Evolutionary conservation across 2,797 vertebrate genomes (phyloP), one percentile per base, ranked within the genome.

Genomic region (Loriculus beryllinus): DNA sequence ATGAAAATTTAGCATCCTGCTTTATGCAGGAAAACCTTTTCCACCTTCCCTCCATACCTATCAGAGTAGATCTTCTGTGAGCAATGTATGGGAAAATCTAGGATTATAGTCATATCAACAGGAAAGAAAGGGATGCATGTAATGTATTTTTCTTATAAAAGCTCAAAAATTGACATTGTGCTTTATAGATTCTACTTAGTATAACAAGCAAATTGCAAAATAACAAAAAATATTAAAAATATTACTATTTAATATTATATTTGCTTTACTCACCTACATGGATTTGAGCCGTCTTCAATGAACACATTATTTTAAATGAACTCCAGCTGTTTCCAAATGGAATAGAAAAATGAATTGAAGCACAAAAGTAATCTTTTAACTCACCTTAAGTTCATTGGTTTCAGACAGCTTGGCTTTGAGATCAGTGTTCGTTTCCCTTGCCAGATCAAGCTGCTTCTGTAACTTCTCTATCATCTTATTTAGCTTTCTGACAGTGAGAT

Each of bases 341-440:
- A 86, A 91, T 10, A 92, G 47, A 85, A 63, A 48, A 62, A 42
- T 15, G 12, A 40, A 75, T 6, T 59, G 64, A 78, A 57, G 13
- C 13, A 81, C 25, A 93, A 83, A 81, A 6, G 7, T 16, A 71
- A 67, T 42, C 5, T 47, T 40, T 72, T 75, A 88, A 92, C 98
- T 98, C 98, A 98, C 99, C 98, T 99, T 99, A 71, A 99, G 98
- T 92, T 99, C 98, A 54, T 78, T 98, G 95, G 98, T 98, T 95
- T 98, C 98, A 16, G 98, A 98, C 48, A 99, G 97, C 86, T 98
- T 98, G 86, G 98, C 98, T 97, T 98, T 99, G 87, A 99, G 98
- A 87, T 99, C 98, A 2, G 96, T 98, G 95, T 98, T 98, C 6
- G 88, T 96, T 90, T 97, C 93, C 63, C 82, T 98, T 64, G 96